These are phyloP conservation scores for Parotocinclus haroldoi DNA, from an alignment of 2,797 vertebrate species.

Conservation along the genomic window DNA sequence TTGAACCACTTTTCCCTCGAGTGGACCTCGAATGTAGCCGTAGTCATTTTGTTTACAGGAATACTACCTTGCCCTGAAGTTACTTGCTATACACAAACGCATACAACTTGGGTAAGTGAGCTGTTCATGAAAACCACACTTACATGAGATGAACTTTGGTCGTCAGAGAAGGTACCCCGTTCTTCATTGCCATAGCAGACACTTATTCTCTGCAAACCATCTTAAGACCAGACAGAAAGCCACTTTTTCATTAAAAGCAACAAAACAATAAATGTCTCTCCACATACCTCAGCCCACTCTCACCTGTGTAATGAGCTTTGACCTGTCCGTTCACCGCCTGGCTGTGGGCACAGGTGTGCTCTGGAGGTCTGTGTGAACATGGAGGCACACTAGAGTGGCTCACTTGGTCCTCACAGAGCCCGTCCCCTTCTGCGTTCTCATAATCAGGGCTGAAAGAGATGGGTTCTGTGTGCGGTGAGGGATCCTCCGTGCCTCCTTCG, in stretches of 20 bases:
- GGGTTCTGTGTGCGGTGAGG: conserved; percentile 19
- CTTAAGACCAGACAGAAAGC: conserved; percentile 61
- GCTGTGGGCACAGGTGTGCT: conserved; percentile 35
- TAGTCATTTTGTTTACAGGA: too few relatives aligned
- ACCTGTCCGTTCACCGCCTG: conserved; percentile 58
- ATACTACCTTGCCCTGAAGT: too few relatives aligned
- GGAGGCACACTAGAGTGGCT: conserved; percentile 25
- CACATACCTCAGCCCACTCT: conserved; percentile 27
- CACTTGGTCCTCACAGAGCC: conserved; percentile 24
- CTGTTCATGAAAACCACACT: neutral
- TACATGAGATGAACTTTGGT: conserved; percentile 90
- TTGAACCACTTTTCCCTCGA: too few relatives aligned
- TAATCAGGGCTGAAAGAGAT: conserved; percentile 35
- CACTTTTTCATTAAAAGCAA: neutral
- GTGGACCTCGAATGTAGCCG: too few relatives aligned
- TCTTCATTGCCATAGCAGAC: conserved; percentile 83
- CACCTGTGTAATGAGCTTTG: conserved; percentile 61
- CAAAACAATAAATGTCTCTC: too few relatives aligned
- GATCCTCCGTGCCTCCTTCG: conserved; percentile 34
- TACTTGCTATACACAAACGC: neutral
- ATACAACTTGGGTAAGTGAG: too few relatives aligned
- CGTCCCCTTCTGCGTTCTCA: conserved; percentile 34
- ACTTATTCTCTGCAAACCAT: conserved; percentile 87
- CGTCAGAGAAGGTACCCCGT: conserved; percentile 83
- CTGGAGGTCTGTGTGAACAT: conserved; percentile 18